phyloP scores from a whole-genome alignment of 2,113 vertebrate genomes.

The Tyrannus savana region DNA sequence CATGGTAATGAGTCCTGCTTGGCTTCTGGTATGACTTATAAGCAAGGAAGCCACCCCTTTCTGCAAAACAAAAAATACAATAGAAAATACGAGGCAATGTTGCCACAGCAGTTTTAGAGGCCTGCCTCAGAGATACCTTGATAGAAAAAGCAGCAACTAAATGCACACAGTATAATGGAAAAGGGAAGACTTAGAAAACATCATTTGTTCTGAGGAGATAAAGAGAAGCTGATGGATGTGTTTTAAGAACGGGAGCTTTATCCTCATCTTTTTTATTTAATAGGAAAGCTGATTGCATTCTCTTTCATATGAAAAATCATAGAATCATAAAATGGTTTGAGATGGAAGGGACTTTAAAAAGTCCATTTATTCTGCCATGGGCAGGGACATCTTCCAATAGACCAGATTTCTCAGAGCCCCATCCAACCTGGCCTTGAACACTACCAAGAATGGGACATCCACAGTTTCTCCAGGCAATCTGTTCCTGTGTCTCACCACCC shows the following conservation, averaged over 20 bases:
- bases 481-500: not conserved
- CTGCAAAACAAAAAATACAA: not conserved
- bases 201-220: not conserved
- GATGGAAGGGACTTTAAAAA: not conserved
- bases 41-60: not conserved
- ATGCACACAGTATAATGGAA: not conserved
- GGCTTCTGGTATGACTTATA: not conserved
- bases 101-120: not conserved
- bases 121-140: not conserved
- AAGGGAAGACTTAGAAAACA: not conserved
- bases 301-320: not conserved
- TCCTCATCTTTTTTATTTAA: not conserved
- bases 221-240: not conserved
- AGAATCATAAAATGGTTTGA: not conserved
- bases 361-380: not conserved
- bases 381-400: not conserved
- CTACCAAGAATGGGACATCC: not conserved
- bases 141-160: not conserved
- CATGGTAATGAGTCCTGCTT: not conserved
- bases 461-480: not conserved
- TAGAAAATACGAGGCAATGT: not conserved
- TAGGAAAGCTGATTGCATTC: not conserved
- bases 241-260: not conserved
- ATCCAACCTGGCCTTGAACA: not conserved
- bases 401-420: not conserved